Percentiles rank a stretch among this genome's conserved stretches.
These are phyloP conservation scores for Molothrus ater DNA, from an alignment of 2,797 vertebrate species.

Conservation along the genomic window DNA sequence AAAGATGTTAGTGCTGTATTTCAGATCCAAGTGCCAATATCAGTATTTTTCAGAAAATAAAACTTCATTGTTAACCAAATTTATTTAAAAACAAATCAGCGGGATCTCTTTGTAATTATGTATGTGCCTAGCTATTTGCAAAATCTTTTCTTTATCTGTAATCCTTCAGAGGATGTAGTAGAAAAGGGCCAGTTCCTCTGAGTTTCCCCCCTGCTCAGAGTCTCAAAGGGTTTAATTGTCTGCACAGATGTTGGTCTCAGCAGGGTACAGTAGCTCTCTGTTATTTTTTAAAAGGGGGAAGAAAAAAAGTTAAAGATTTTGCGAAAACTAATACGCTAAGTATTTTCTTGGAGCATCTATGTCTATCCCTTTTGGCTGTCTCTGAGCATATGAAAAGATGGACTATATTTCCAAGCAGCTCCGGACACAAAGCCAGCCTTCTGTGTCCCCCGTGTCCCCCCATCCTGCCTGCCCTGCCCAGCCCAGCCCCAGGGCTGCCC, in stretches of 20 bases:
- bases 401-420: not conserved
- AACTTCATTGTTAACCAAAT: conserved; percentile 49
- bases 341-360: conserved; percentile 25
- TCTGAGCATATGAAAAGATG: not conserved
- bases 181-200: conserved; percentile 51
- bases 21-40: not conserved
- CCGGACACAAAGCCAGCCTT: not conserved
- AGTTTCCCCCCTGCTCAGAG: not conserved
- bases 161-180: conserved; percentile 49
- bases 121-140: conserved; percentile 12
- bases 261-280: conserved; percentile 54
- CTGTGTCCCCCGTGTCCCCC: not conserved
- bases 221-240: conserved; percentile 65
- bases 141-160: conserved; percentile 53
- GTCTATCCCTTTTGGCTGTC: not conserved
- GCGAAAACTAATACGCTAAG: not conserved
- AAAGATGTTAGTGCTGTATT: not conserved
- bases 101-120: conserved; percentile 5
- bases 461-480: not conserved
- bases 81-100: conserved; percentile 47
- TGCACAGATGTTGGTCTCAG: conserved; percentile 60
- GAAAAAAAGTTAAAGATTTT: not conserved
- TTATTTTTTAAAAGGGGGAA: not conserved
- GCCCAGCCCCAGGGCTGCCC: accelerated
- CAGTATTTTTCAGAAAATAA: conserved; percentile 31